Percentiles rank a stretch among this genome's conserved stretches.
Evolutionary conservation across 64 coral and sea anemone genomes (phyloP).

Genomic region (Actinia equina): DNA sequence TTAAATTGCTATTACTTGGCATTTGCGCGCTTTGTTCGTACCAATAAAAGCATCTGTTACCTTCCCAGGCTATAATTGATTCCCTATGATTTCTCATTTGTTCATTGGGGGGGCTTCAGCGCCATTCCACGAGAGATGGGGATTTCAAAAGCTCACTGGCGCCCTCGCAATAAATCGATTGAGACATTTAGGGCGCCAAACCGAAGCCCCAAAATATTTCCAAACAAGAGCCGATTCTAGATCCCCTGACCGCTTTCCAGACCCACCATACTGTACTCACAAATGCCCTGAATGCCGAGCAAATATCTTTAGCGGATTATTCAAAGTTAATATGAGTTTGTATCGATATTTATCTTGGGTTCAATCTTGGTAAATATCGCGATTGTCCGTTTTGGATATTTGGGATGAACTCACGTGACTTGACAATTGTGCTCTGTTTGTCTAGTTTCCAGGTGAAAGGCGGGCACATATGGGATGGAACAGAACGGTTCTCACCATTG

Average conservation of each 20-base stretch:
- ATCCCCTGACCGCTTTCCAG: background rate
- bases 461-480: slow-evolving; percentile 51
- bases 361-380: slow-evolving; percentile 84
- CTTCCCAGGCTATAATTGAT: slow-evolving; percentile 72
- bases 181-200: background rate
- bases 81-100: slow-evolving; percentile 80
- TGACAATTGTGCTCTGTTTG: slow-evolving; percentile 84
- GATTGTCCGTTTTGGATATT: slow-evolving; percentile 87
- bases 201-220: background rate
- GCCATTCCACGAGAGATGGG: slow-evolving; percentile 41
- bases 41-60: slow-evolving; percentile 49
- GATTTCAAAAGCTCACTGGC: slow-evolving; percentile 32
- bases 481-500: slow-evolving; percentile 79
- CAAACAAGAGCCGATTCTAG: background rate
- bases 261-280: background rate
- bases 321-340: slow-evolving; percentile 75
- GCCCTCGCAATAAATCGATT: slow-evolving; percentile 11
- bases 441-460: slow-evolving; percentile 70
- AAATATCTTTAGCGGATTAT: slow-evolving; percentile 63
- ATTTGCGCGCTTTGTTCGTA: slow-evolving; percentile 49
- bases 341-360: slow-evolving; percentile 81
- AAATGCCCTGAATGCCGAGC: slow-evolving; percentile 33
- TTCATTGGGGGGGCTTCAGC: slow-evolving; percentile 40
- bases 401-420: slow-evolving; percentile 76
- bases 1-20: slow-evolving; percentile 57